Conservation (phyloP, 2,797 vertebrate genomes). For the Gymnothorax reevesii region DNA sequence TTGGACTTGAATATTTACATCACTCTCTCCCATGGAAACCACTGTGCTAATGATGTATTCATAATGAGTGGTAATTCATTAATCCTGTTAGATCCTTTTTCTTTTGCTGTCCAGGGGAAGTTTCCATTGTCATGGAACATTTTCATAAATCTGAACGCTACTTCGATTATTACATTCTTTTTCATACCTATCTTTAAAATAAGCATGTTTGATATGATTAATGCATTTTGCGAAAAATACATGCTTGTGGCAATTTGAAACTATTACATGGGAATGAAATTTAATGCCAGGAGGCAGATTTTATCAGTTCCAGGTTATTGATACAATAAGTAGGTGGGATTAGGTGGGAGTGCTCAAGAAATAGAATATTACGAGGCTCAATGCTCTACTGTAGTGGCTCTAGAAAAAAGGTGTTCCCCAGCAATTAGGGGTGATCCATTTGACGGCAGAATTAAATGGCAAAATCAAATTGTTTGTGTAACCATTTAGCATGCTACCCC, state of each 20-base stretch:
- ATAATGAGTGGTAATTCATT: background rate
- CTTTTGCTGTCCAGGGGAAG: background rate
- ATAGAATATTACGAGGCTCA: constrained; percentile 61
- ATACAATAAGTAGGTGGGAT: constrained; percentile 56
- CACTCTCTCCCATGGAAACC: background rate
- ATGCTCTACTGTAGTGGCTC: constrained; percentile 56
- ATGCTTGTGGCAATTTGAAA: background rate
- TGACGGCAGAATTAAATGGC: constrained; percentile 74
- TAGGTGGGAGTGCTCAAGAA: constrained; percentile 47
- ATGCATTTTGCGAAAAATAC: background rate
- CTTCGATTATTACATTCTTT: background rate
- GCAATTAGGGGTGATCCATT: constrained; percentile 70
- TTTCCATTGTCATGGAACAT: background rate
- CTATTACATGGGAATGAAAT: background rate
- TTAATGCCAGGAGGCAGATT: background rate
- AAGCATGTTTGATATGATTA: background rate
- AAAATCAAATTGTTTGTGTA: constrained; percentile 78
- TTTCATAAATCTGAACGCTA: background rate
- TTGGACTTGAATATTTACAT: background rate
- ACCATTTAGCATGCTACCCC: constrained; percentile 66
- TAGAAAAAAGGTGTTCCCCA: constrained; percentile 60
- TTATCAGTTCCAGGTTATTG: constrained; percentile 30
- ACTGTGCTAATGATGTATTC: background rate
- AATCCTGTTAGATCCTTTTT: background rate
- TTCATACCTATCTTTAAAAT: background rate